Base-by-base conservation (phyloP, 2,113 vertebrate species). In the Centropus bengalensis region DNA sequence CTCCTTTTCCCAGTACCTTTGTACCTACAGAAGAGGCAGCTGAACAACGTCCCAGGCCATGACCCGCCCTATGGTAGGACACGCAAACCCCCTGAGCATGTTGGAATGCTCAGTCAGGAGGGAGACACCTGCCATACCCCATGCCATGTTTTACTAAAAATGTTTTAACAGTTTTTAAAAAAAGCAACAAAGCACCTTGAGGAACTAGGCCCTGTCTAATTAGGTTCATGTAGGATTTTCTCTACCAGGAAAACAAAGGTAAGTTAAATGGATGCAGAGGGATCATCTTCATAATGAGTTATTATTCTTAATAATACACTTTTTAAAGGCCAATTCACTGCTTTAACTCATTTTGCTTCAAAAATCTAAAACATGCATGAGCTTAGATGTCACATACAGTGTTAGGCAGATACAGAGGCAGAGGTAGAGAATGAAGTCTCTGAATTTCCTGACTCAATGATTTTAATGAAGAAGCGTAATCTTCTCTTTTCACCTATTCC, bases 261-360 rank as follows among this genome's bases (percentile, higher is more conserved):
- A 82, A 88, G 19, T 52, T 86, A 86, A 88, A 68, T 83, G 16
- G 52, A 40, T 88, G n/a, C 44, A 79, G 49, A 86, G 30, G 8
- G 30, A 51, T 85, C 58, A 66, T 75, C 66, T 91, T 94, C 44
- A 62, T 76, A 14, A 45, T 66, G 1, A 75, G 68, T 80, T 60
- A 32, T 20, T 83, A 12, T 69, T 91, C 6, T 40, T 88, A 86
- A n/a, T 70, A 69, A 40, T 60, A 76, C 59, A 38, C 6, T 51
- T 89, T 55, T 40, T n/a, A 16, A 86, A 71, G 70, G 28, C 56
- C 93, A 27, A 62, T 86, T 84, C 70, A 78, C 77, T 81, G 80
- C 91, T 96, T 86, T 90, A 82, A 90, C 86, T 84, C 56, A 86
- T 92, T 82, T 93, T 78, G 82, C 91, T 96, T 94, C 27, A 60